Base-by-base conservation (phyloP, 2,797 vertebrate genomes). In the Crenuchus spilurus region DNA sequence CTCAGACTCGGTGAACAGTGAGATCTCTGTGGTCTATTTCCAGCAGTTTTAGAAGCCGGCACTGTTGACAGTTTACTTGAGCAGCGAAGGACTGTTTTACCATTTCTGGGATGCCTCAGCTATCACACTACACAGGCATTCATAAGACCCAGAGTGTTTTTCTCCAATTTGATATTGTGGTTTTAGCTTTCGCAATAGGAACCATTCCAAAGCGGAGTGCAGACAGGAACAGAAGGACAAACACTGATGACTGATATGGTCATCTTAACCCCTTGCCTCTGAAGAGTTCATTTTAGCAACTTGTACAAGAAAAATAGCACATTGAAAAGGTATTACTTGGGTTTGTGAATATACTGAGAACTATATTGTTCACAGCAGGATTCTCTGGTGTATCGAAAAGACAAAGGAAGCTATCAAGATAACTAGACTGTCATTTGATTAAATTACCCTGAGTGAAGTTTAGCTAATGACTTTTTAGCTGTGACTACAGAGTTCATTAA, bases 21-120 rank as follows among this genome's bases (percentile, higher is more conserved):
- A 51, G 75, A 83, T 86, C 83, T 80, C 80, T 82, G 80, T 77
- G 71, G 76, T 72, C 70, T 80, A 69, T 80, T 81, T 78, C 64
- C 74, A 76, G 78, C 44, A 63, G 63, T 51, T 68, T n/a, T 52
- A 55, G 64, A 64, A 70, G 71, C 57, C 37, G 51, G 75, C 72
- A 11, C 63, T 82, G 78, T 79, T 78, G 72, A 73, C 80, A 72
- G 82, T 83, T 80, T 75, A 70, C 77, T 78, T 11, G 52, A 49
- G 60, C 31, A 60, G 51, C 64, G 80, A 84, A 83, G 83, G 82
- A 81, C 82, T 81, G 80, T 84, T 85, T 82, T 74, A 83, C 78
- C 78, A 86, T 84, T 82, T 78, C 80, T 84, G 72, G 79, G 79
- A 84, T 83, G 76, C 75, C 76, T 71, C 46, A 80, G 70, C 70